Evolutionary conservation across 2,888 invertebrate species (phyloP).

Genomic region (Mesorhabditis spiculigera): DNA sequence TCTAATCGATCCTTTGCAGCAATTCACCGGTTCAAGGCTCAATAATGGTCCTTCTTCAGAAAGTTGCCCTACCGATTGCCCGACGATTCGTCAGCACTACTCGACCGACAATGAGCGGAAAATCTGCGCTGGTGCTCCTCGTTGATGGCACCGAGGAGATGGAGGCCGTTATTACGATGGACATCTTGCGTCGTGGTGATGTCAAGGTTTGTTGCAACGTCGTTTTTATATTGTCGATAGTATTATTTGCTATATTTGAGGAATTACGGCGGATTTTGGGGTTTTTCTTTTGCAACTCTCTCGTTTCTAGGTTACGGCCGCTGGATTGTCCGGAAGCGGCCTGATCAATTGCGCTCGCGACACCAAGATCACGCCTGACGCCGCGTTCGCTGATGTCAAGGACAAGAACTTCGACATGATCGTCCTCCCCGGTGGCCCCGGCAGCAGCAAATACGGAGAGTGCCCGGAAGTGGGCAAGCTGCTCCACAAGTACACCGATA

Average conservation of each 20-base stretch:
- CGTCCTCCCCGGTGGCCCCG: slow-evolving; percentile 82
- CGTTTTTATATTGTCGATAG: neutral
- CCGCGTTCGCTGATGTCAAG: slow-evolving; percentile 68
- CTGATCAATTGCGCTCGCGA: slow-evolving; percentile 74
- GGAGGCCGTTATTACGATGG: slow-evolving; percentile 78
- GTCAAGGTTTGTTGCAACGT: slow-evolving; percentile 63
- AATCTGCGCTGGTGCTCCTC: slow-evolving; percentile 74
- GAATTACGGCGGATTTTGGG: slow-evolving; percentile 6
- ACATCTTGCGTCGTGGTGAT: slow-evolving; percentile 82
- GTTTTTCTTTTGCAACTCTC: neutral
- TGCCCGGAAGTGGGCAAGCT: slow-evolving; percentile 75
- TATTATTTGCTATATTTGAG: too few species aligned
- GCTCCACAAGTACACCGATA: slow-evolving; percentile 75
- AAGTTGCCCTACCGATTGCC: neutral
- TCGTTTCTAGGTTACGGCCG: slow-evolving; percentile 69
- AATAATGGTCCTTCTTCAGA: neutral
- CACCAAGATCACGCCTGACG: slow-evolving; percentile 78
- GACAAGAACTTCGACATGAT: slow-evolving; percentile 69
- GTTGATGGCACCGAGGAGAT: slow-evolving; percentile 93
- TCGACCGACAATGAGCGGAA: slow-evolving; percentile 19
- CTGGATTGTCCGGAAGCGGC: slow-evolving; percentile 72
- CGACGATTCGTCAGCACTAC: neutral
- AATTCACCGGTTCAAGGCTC: too few species aligned
- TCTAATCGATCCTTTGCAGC: too few species aligned
- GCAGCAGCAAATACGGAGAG: slow-evolving; percentile 73